phyloP scores from a whole-genome alignment of 92 coral and sea anemone genomes.

The Porites divaricata region DNA sequence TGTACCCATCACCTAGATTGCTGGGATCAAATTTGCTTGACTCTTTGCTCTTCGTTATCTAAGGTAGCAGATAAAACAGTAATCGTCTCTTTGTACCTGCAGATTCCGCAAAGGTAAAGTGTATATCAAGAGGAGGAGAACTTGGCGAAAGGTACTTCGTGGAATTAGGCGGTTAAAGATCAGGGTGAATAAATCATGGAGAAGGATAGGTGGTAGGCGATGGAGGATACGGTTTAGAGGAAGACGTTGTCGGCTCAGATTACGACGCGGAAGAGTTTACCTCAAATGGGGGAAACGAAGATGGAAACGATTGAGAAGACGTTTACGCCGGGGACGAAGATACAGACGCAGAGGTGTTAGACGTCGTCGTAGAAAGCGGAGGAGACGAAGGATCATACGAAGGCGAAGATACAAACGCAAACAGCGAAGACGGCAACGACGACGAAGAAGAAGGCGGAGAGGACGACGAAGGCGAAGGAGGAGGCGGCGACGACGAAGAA shows the following conservation, averaged over 20 bases:
- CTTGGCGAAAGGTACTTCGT: slow-evolving; percentile 2
- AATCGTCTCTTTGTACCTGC: not conserved
- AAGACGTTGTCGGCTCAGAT: not conserved
- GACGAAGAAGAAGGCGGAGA: slow-evolving; percentile 11
- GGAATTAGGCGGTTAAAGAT: not conserved
- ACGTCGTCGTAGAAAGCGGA: not conserved
- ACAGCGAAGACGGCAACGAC: slow-evolving; percentile 23
- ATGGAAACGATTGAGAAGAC: not conserved
- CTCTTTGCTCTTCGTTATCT: no score
- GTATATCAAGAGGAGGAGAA: not conserved
- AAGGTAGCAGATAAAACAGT: no score
- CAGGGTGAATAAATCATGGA: not conserved
- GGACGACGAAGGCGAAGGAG: slow-evolving; percentile 22
- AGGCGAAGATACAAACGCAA: slow-evolving; percentile 19
- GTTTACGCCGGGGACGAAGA: slow-evolving; percentile 8
- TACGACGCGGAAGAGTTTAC: slow-evolving; percentile 11
- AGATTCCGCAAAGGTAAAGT: slow-evolving; percentile 4
- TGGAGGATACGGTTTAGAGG: not conserved
- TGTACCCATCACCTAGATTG: no score
- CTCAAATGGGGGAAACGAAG: not conserved
- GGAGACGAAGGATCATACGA: not conserved
- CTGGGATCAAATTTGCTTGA: no score
- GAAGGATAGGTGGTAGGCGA: not conserved
- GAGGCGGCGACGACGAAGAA: slow-evolving; percentile 20
- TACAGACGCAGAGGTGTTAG: slow-evolving; percentile 1